These are phyloP conservation scores for Eupithecia centaureata DNA, from an alignment of 2,888 invertebrate species.

Conservation along the genomic window DNA sequence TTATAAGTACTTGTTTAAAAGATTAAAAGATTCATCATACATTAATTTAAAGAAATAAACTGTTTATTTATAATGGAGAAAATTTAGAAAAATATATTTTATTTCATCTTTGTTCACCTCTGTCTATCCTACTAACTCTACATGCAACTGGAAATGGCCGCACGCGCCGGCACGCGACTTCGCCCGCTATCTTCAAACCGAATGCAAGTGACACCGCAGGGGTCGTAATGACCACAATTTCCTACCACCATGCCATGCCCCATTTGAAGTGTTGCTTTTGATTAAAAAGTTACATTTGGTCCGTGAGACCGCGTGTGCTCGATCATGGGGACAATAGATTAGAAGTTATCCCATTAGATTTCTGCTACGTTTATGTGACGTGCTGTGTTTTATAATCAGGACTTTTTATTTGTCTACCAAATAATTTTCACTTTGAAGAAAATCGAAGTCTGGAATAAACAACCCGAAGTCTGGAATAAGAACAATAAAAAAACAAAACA, in stretches of 20 bases:
- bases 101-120: background rate
- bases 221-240: conserved; percentile 60
- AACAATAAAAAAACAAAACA: background rate
- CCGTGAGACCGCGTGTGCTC: conserved; percentile 17
- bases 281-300: conserved; percentile 26
- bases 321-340: conserved; percentile 30
- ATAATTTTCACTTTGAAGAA: too few species aligned
- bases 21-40: too few species aligned
- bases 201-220: conserved; percentile 61
- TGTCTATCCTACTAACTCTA: conserved; percentile 3
- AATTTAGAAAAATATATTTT: too few species aligned
- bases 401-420: too few species aligned
- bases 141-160: conserved; percentile 49
- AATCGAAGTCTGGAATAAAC: too few species aligned
- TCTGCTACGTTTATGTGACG: background rate
- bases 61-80: too few species aligned
- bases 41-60: too few species aligned
- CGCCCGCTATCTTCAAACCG: conserved; percentile 60
- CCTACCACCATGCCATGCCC: conserved; percentile 53
- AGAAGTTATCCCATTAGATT: conserved; percentile 7
- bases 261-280: conserved; percentile 41
- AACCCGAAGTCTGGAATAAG: background rate
- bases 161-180: conserved; percentile 73
- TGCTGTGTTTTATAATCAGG: too few species aligned
- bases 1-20: too few species aligned